Base-by-base conservation (phyloP, 2,113 vertebrate species). In the Tyrannus savana region DNA sequence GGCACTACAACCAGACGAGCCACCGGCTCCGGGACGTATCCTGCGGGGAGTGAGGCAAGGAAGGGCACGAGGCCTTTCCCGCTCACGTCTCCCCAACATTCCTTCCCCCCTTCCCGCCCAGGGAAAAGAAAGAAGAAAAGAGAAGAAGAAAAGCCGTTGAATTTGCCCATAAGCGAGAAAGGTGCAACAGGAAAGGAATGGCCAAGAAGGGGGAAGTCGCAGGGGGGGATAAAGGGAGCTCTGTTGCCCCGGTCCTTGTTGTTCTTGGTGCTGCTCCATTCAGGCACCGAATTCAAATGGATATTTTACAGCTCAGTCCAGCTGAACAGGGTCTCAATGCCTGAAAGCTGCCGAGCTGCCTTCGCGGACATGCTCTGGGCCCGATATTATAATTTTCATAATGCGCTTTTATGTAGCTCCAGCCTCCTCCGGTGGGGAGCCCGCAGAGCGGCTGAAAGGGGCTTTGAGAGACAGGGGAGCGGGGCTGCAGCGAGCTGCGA, bases 351-450 rank as follows among this genome's bases (percentile, higher is more conserved):
- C 95, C 89, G 97, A 84, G 96, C 97, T 97, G 98, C 97, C 97
- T 97, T 81, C 53, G 84, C 80, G 96, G 98, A 98, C 98, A 97
- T 98, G 98, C 98, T 98, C 97, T 97, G 96, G 78, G 97, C 97
- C 95, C 96, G 97, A 98, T 98, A 98, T 98, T 98, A 98, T 98
- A 97, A 98, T 98, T 98, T 98, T 98, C 98, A 98, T 98, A 98
- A 98, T 98, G 96, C 98, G 97, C 98, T 98, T 98, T 98, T 98
- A 98, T 98, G 98, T 95, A 77, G 96, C 97, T 95, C 95, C 97
- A 97, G 96, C 97, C 98, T 98, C 98, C 97, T 98, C 98, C 97
- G 96, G 98, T 97, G 98, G 96, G 98, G 85, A 98, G 98, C 98
- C 98, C 96, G 98, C 98, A 97, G 98, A 97, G 98, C 76, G 72